Evolutionary conservation across 2,797 vertebrate species (phyloP).

Genomic region (Columba guinea): DNA sequence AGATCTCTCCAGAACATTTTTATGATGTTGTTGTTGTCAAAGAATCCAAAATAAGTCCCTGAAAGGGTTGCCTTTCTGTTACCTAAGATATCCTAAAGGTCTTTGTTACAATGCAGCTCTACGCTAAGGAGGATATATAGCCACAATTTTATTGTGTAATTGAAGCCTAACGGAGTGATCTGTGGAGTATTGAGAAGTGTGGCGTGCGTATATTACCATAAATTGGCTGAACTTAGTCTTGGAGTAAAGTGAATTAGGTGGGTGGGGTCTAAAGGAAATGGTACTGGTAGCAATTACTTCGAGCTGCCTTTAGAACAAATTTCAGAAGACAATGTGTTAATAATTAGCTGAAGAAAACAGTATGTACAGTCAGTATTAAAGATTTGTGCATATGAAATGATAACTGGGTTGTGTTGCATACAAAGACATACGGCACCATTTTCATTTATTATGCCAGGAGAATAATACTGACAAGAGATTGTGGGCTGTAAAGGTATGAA

Average conservation of each 20-base stretch:
- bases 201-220: not conserved
- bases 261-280: not conserved
- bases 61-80: not conserved
- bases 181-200: not conserved
- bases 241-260: not conserved
- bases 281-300: not conserved
- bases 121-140: rapidly evolving
- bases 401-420: not conserved
- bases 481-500: not conserved
- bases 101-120: not conserved
- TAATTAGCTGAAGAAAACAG: not conserved
- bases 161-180: not conserved
- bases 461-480: not conserved
- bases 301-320: not conserved
- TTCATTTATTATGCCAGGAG: not conserved
- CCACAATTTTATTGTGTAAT: not conserved
- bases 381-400: not conserved
- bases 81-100: not conserved
- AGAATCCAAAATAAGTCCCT: not conserved
- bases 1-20: not conserved
- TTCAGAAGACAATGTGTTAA: not conserved
- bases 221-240: slow-evolving; percentile 1
- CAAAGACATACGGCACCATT: not conserved
- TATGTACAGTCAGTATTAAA: not conserved
- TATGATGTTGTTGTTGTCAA: not conserved